A percentile compares a stretch with the other conserved stretches of the same genome.
These are phyloP conservation scores for Cherax destructor DNA, from an alignment of 1,140 invertebrate genomes.

Conservation along the genomic window DNA sequence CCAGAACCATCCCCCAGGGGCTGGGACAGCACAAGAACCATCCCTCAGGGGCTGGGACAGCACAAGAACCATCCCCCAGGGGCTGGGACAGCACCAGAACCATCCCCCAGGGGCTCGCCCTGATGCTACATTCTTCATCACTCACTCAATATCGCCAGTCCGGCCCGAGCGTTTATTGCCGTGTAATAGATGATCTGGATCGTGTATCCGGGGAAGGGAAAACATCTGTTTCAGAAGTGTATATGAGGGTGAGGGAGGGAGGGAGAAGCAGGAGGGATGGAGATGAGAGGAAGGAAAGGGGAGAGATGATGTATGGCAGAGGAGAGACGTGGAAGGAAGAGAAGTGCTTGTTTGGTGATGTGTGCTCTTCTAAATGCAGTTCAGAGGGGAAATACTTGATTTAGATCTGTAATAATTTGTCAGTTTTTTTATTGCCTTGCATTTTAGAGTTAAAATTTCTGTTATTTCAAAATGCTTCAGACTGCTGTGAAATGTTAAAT, in stretches of 20 bases:
- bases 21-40: no score
- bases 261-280: neutral
- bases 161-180: slow-evolving; percentile 26
- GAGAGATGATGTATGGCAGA: neutral
- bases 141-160: slow-evolving; percentile 38
- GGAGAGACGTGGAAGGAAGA: neutral
- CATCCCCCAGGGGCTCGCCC: neutral
- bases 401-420: no score
- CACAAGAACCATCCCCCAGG: no score
- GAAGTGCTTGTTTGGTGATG: neutral
- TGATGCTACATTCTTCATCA: slow-evolving; percentile 48
- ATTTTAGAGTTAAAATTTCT: no score
- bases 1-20: no score
- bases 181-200: slow-evolving; percentile 43
- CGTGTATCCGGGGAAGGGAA: slow-evolving; percentile 5
- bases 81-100: no score
- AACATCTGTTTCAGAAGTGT: slow-evolving; percentile 52
- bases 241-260: slow-evolving; percentile 35
- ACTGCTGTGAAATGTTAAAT: no score
- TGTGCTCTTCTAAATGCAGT: no score
- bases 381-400: no score
- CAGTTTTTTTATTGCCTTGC: no score
- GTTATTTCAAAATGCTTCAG: no score
- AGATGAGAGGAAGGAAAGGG: slow-evolving; percentile 13
- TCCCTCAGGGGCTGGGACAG: no score